Evolutionary conservation across 1,140 invertebrate species (phyloP), one percentile per base, ranked within the genome.

Genomic region (Eubasilissa regina): DNA sequence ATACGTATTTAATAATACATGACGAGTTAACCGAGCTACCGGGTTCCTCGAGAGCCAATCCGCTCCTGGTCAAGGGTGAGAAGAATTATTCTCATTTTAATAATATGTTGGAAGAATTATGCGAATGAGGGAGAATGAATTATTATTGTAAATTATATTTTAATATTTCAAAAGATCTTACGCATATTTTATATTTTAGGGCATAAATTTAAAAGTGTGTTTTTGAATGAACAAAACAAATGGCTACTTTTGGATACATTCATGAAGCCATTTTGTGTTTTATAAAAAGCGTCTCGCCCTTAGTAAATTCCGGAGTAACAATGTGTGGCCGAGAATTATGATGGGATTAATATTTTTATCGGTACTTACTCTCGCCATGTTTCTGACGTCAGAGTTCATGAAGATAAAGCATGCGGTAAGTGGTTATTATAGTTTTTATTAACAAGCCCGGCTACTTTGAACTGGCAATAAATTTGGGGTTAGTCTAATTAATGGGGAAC

Each of bases 281-380:
- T 47, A 19, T 44, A 13, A 48, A 55, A 48, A 72, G 45, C 48
- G n/a, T 15, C 25, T 9, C 15, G 72, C 21, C 51, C n/a, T 15
- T 35, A 74, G 48, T 56, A 55, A 74, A 55, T 21, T 56, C 13
- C 51, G 35, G 11, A 13, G 51, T 21, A 17, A 55, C n/a, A 56
- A 43, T 74, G 72, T 74, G 55, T 74, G 72, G 12, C 25, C 19
- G 17, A 56, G 72, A 58, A 55, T 56, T 74, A 56, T 56, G 56
- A 74, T 12, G 17, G 35, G 53, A 74, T 74, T 74, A 56, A 56
- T 74, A 74, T 58, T 74, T 72, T 74, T 74, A 74, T 74, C 51
- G 72, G 72, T 74, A 74, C 51, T 74, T 74, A 74, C 55, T 19
- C 43, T 4, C 11, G 13, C 51, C 51, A 25, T 56, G 72, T 47